These are phyloP conservation scores for Orchesella flavescens DNA, from an alignment of 2,888 invertebrate genomes.

Conservation along the genomic window DNA sequence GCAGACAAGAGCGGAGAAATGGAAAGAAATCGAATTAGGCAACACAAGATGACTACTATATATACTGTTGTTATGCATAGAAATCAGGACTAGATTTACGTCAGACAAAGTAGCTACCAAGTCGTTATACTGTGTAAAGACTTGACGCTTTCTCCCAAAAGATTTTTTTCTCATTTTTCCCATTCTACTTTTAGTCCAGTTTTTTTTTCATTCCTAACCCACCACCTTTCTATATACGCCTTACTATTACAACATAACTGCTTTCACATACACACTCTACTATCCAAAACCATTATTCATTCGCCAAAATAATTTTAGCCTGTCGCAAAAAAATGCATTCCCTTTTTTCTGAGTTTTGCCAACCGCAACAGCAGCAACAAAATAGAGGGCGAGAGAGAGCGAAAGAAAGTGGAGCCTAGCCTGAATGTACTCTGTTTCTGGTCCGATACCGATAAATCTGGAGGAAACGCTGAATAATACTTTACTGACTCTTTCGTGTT, in stretches of 20 bases:
- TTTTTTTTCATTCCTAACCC: too few species aligned
- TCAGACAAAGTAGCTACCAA: constrained; percentile 14
- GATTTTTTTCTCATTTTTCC: background rate
- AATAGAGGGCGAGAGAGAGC: background rate
- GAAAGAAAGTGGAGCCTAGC: background rate
- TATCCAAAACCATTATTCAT: constrained; percentile 62
- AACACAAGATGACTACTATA: constrained; percentile 19
- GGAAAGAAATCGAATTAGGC: constrained; percentile 1
- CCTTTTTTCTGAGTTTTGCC: constrained; percentile 36
- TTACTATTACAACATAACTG: background rate
- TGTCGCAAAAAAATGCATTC: constrained; percentile 59
- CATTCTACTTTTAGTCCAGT: too few species aligned
- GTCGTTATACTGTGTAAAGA: constrained; percentile 20
- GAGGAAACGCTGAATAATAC: background rate
- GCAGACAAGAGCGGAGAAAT: too few species aligned
- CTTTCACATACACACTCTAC: background rate
- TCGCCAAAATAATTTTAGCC: constrained; percentile 63
- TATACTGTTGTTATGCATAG: constrained; percentile 16
- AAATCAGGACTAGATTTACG: constrained; percentile 27
- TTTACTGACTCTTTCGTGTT: background rate
- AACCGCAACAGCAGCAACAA: constrained; percentile 16
- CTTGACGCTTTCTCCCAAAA: constrained; percentile 27
- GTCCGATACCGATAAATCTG: constrained; percentile 11
- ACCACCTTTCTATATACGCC: too few species aligned
- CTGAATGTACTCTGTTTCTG: background rate